Evolutionary conservation across 2,888 invertebrate genomes (phyloP).

Genomic region (Drosophila algonquin): DNA sequence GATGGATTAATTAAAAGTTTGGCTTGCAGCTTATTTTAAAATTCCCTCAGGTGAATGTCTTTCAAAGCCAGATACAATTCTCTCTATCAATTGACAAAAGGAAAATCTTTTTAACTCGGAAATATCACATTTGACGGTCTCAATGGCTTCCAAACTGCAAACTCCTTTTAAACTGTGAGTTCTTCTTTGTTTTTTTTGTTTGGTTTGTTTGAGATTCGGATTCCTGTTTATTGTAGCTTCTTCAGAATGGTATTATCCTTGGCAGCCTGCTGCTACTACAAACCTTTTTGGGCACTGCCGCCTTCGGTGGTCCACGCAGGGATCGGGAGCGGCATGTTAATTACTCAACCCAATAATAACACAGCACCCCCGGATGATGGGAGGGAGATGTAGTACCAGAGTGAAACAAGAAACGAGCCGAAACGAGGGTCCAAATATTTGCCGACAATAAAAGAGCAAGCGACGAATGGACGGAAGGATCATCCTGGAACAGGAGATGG

Average conservation of each 20-base stretch:
- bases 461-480: constrained; percentile 41
- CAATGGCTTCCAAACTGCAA: constrained; percentile 21
- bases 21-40: too few species aligned
- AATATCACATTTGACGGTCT: not conserved
- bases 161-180: not conserved
- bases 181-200: constrained; percentile 6
- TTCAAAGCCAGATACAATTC: too few species aligned
- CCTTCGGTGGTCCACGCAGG: constrained; percentile 67
- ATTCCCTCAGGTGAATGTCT: too few species aligned
- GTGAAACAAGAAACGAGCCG: constrained; percentile 57
- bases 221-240: constrained; percentile 20
- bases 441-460: constrained; percentile 65
- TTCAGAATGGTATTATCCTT: constrained; percentile 49
- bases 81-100: too few species aligned
- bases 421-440: constrained; percentile 65
- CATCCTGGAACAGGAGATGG: constrained; percentile 49
- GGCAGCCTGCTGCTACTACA: constrained; percentile 40
- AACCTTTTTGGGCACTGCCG: constrained; percentile 39
- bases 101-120: too few species aligned
- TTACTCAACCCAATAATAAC: constrained; percentile 78
- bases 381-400: not conserved
- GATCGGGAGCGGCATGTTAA: constrained; percentile 68
- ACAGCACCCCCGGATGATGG: constrained; percentile 35
- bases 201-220: constrained; percentile 18
- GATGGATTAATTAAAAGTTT: too few species aligned